Evolutionary conservation across 2,888 invertebrate genomes (phyloP), one percentile per base, ranked within the genome.

Genomic region (Drosophila mimetica): DNA sequence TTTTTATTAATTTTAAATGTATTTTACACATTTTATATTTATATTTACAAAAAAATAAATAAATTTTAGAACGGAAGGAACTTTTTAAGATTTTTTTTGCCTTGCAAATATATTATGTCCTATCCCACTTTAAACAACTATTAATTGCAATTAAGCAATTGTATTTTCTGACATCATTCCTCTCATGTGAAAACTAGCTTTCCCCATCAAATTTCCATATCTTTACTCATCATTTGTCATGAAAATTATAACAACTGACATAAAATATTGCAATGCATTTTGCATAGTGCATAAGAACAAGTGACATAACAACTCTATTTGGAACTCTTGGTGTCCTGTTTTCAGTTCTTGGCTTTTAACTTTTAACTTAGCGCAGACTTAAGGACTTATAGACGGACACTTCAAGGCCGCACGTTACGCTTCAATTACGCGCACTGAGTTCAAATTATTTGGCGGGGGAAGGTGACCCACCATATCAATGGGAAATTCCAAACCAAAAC

Each of bases 281-380:
- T n/a, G n/a, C 14, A n/a, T 2, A 18, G 28, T 20, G 16, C 16
- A n/a, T 16, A 3, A n/a, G 57, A 36, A 1, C 48, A 25, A 47
- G 50, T 78, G 80, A 78, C 75, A 77, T 80, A 78, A 78, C 76
- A 39, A 58, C 74, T 42, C 30, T 34, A 32, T 50, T 14, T 18
- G 11, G 20, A 13, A 16, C 16, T 9, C 41, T 42, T n/a, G n/a
- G 4, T 28, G 16, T 22, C 30, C 55, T 57, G 28, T n/a, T 37
- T 28, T 7, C 18, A 52, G 60, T 11, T 51, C 32, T 14, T n/a
- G n/a, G n/a, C n/a, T n/a, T n/a, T 51, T 37, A 28, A 22, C 52
- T 34, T 32, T 32, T 20, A 42, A 42, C 18, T 32, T 42, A 42
- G 44, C 14, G 47, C 42, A 37, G 34, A 22, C 52, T 14, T 18